These are phyloP conservation scores for Odocoileus virginianus DNA, from an alignment of 2,113 vertebrate genomes.

Conservation along the genomic window DNA sequence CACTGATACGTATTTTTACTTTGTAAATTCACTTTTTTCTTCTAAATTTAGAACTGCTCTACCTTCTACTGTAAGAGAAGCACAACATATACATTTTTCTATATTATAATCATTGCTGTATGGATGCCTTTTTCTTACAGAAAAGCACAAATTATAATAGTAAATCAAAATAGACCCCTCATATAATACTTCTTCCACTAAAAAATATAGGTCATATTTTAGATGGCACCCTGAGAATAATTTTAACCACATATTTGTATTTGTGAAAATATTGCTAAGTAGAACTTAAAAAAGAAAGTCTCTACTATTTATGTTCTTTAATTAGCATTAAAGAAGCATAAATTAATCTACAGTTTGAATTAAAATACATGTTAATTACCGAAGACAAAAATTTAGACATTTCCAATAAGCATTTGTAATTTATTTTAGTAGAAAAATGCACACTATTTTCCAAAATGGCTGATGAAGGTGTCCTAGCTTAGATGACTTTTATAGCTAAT, in stretches of 20 bases:
- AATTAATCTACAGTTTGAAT: neutral
- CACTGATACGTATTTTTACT: neutral
- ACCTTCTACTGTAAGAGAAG: neutral
- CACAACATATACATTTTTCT: neutral
- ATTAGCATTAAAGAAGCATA: slow-evolving; percentile 22
- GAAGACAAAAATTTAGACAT: neutral
- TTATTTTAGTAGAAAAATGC: neutral
- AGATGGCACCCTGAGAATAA: neutral
- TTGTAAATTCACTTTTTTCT: neutral
- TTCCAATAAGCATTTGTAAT: neutral
- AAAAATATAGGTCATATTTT: neutral
- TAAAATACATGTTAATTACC: slow-evolving; percentile 41
- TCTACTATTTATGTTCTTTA: neutral
- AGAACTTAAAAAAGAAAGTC: neutral
- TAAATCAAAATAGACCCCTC: neutral
- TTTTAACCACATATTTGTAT: neutral
- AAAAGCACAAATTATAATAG: neutral
- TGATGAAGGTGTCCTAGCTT: neutral
- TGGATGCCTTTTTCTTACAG: neutral
- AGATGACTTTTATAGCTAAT: neutral
- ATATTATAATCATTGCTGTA: neutral
- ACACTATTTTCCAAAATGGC: neutral
- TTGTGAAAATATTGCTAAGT: slow-evolving; percentile 19
- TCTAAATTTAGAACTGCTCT: neutral
- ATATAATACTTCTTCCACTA: slow-evolving; percentile 8